Percentiles rank a stretch among this genome's conserved stretches.
Conservation (phyloP, 2,888 invertebrate species). For the Osedax fenrisi region DNA sequence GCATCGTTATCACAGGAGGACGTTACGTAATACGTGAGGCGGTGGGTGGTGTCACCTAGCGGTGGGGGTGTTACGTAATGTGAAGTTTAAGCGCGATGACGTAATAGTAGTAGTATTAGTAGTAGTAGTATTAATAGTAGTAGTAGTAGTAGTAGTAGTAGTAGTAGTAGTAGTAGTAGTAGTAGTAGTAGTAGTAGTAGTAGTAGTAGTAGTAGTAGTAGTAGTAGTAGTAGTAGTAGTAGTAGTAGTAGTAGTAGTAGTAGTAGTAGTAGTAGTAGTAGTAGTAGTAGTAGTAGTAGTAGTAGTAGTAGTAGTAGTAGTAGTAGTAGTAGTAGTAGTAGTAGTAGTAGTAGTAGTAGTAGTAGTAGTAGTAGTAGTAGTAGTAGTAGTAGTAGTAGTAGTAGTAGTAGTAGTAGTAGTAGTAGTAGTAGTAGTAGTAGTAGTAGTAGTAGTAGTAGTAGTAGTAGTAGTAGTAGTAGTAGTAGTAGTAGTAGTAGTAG, state of each 20-base stretch:
- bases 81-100: too few species aligned
- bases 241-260: background rate
- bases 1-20: too few species aligned
- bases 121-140: background rate
- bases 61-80: too few species aligned
- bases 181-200: background rate
- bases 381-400: background rate
- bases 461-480: background rate
- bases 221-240: background rate
- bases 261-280: background rate
- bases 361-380: background rate
- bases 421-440: background rate
- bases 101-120: too few species aligned
- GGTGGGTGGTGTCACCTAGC: too few species aligned
- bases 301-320: background rate
- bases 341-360: background rate
- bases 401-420: slow-evolving; percentile 6
- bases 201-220: background rate
- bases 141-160: background rate
- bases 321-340: background rate
- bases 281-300: background rate
- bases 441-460: background rate
- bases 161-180: background rate
- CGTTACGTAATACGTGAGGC: too few species aligned
- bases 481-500: background rate